Conservation (phyloP, 2,888 invertebrate genomes). For the Caenorhabditis auriculariae region DNA sequence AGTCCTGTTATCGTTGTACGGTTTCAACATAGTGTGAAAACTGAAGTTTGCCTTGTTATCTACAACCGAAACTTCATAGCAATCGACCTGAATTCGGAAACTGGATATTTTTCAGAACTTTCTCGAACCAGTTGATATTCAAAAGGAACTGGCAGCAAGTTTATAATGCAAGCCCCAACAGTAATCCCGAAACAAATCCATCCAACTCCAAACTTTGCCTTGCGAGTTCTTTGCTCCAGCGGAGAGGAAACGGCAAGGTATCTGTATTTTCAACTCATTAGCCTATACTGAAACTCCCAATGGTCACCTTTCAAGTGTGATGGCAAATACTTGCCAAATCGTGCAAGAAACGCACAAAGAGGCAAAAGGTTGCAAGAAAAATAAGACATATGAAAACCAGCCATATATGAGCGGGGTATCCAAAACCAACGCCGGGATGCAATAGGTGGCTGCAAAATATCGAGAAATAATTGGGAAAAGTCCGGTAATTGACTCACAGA, state of each 20-base stretch:
- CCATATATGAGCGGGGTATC: slow-evolving; percentile 43
- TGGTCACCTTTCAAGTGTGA: slow-evolving; percentile 56
- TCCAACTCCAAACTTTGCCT: slow-evolving; percentile 55
- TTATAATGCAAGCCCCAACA: slow-evolving; percentile 51
- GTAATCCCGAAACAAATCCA: slow-evolving; percentile 52
- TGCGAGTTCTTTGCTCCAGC: slow-evolving; percentile 56
- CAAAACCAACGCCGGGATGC: slow-evolving; percentile 39
- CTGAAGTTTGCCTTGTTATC: slow-evolving; percentile 12
- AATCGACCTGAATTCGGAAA: slow-evolving; percentile 42
- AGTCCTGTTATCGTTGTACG: slow-evolving; percentile 40
- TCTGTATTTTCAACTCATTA: slow-evolving; percentile 22
- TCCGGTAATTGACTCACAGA: slow-evolving; percentile 36
- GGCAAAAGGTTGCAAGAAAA: slow-evolving; percentile 61
- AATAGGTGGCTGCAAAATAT: slow-evolving; percentile 28
- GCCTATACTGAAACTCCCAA: neutral
- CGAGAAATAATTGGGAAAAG: neutral
- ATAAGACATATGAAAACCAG: slow-evolving; percentile 59
- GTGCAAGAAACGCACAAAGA: slow-evolving; percentile 60
- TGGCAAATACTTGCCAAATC: slow-evolving; percentile 62
- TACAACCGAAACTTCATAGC: slow-evolving; percentile 40
- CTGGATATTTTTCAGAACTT: too few relatives aligned
- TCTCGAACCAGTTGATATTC: slow-evolving; percentile 47
- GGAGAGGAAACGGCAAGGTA: slow-evolving; percentile 59
- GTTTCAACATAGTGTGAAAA: slow-evolving; percentile 53
- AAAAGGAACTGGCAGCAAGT: slow-evolving; percentile 56